Evolutionary conservation across 1,140 invertebrate species (phyloP).

Genomic region (Drosophila auraria): DNA sequence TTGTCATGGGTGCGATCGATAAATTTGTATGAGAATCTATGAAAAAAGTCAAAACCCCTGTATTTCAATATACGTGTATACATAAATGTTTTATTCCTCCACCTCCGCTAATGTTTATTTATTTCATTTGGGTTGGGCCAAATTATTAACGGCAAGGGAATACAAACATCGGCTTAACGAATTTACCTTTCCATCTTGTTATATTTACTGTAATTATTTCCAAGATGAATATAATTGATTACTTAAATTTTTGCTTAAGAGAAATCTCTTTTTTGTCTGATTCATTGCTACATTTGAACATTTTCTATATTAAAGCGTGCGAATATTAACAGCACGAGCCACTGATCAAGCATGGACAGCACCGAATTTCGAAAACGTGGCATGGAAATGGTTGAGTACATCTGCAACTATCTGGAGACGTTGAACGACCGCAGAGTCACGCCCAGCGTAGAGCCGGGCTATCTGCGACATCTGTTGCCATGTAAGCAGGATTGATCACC

Average conservation of each 20-base stretch:
- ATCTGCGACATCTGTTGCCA: conserved; percentile 93
- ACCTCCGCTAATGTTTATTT: too few species aligned
- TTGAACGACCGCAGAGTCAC: conserved; percentile 93
- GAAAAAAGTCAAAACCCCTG: too few species aligned
- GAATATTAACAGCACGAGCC: conserved; percentile 17
- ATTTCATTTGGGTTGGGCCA: too few species aligned
- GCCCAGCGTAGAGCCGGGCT: conserved; percentile 96
- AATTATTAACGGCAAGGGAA: too few species aligned
- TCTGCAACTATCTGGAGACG: conserved; percentile 97
- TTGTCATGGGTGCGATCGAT: too few species aligned
- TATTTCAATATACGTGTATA: too few species aligned
- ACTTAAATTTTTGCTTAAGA: neutral
- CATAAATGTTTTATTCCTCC: too few species aligned
- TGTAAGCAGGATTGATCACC: conserved; percentile 54
- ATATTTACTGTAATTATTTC: neutral
- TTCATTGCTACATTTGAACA: conserved; percentile 25
- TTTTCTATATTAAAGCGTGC: conserved; percentile 7
- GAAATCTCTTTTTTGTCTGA: conserved; percentile 13
- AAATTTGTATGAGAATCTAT: too few species aligned
- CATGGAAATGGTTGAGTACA: conserved; percentile 99
- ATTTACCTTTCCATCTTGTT: too few species aligned
- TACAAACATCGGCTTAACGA: too few species aligned
- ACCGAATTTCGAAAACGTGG: conserved; percentile 95
- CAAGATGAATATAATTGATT: neutral
- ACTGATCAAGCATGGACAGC: conserved; percentile 90